Conservation (phyloP, 2,797 vertebrate genomes). For the Typhlichthys eigenmanni region DNA sequence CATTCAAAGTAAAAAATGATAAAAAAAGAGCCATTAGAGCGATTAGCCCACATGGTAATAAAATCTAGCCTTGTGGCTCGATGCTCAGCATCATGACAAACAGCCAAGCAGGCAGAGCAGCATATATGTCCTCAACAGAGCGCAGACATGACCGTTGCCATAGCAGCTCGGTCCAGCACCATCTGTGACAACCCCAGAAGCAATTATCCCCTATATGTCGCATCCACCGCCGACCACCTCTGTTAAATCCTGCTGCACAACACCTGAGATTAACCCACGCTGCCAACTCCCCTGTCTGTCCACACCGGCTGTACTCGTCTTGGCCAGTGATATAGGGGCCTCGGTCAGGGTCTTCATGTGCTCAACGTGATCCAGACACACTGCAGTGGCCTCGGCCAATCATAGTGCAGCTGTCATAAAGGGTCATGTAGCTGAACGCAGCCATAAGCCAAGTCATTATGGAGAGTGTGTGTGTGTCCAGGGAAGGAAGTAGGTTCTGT, state of each 20-base stretch:
- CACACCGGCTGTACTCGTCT: slow-evolving; percentile 12
- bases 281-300: slow-evolving; percentile 46
- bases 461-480: slow-evolving; percentile 6
- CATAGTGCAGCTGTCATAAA: slow-evolving; percentile 67
- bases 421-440: slow-evolving; percentile 62
- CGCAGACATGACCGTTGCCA: slow-evolving; percentile 52
- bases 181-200: slow-evolving; percentile 76
- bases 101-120: slow-evolving; percentile 24
- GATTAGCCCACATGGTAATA: background rate
- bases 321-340: slow-evolving; percentile 35
- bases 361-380: slow-evolving; percentile 33
- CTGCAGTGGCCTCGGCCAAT: slow-evolving; percentile 28
- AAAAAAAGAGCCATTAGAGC: slow-evolving; percentile 3
- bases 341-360: slow-evolving; percentile 66
- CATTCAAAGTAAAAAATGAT: slow-evolving; percentile 17
- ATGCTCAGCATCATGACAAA: slow-evolving; percentile 52
- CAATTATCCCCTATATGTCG: slow-evolving; percentile 74
- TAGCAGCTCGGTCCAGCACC: slow-evolving; percentile 72
- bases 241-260: slow-evolving; percentile 73
- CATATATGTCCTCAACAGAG: slow-evolving; percentile 72
- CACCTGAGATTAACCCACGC: slow-evolving; percentile 73
- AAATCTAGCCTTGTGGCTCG: slow-evolving; percentile 29
- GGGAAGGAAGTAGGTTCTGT: slow-evolving; percentile 44
- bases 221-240: slow-evolving; percentile 64
- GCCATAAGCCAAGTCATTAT: slow-evolving; percentile 66